A percentile compares a stretch with the other conserved stretches of the same genome.
Evolutionary conservation across 1,140 invertebrate genomes (phyloP).

Genomic region (Dermatophagoides farinae): DNA sequence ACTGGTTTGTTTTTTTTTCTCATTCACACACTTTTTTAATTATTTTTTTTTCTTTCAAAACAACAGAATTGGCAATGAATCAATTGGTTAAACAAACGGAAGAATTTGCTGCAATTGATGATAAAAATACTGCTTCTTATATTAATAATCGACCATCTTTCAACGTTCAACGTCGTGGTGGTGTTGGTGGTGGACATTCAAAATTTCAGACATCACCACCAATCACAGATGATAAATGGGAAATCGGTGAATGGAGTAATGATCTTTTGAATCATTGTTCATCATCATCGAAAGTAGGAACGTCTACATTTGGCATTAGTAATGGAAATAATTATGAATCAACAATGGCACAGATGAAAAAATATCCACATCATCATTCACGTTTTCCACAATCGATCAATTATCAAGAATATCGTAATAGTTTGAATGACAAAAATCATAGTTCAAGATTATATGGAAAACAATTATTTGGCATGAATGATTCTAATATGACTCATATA

Average conservation of each 20-base stretch:
- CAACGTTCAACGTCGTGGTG: neutral
- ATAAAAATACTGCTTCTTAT: neutral
- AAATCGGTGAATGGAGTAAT: conserved; percentile 9
- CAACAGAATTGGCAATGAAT: conserved; percentile 4
- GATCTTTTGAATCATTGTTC: neutral
- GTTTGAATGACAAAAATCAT: too few species aligned
- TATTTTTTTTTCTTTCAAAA: neutral
- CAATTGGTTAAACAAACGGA: conserved; percentile 3
- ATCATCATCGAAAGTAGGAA: neutral
- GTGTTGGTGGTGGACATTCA: neutral
- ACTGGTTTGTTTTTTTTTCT: neutral
- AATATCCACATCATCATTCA: too few species aligned
- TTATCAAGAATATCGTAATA: too few species aligned
- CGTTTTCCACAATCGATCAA: too few species aligned
- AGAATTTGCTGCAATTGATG: conserved; percentile 2
- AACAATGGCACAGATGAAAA: too few species aligned
- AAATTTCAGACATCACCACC: neutral
- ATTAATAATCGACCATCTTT: neutral
- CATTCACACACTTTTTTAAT: neutral
- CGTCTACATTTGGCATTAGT: neutral
- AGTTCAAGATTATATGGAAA: too few species aligned
- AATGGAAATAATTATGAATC: too few species aligned
- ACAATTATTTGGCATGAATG: too few species aligned
- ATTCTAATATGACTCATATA: too few species aligned
- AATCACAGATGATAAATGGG: conserved; percentile 4